phyloP scores from a whole-genome alignment of 2,888 invertebrate genomes.

The Calameuta pallipes region DNA sequence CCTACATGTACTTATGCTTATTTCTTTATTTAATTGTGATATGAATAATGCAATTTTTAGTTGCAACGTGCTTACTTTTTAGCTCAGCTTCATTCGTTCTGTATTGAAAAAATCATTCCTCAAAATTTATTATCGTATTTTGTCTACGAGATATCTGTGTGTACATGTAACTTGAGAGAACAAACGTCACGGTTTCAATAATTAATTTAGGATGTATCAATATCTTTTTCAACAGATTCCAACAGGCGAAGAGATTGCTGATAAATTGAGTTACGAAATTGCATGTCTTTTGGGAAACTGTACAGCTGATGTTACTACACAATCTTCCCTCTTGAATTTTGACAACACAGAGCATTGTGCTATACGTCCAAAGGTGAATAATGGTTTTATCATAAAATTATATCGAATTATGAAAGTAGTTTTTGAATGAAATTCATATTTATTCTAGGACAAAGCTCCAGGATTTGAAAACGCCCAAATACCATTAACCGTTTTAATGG shows the following conservation, averaged over 20 bases:
- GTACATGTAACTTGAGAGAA: too few relatives aligned
- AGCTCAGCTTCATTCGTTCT: too few relatives aligned
- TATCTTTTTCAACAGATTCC: constrained; percentile 37
- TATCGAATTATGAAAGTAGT: too few relatives aligned
- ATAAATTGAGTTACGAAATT: constrained; percentile 61
- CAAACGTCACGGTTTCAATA: too few relatives aligned
- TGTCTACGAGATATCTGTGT: too few relatives aligned
- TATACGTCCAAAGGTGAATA: constrained; percentile 29
- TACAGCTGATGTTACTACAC: constrained; percentile 53
- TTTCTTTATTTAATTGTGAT: too few relatives aligned
- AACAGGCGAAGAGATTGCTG: constrained; percentile 54
- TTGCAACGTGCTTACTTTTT: too few relatives aligned
- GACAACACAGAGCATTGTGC: constrained; percentile 31
- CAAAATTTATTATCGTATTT: too few relatives aligned
- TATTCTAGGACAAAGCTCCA: constrained; percentile 48
- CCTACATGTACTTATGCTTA: too few relatives aligned
- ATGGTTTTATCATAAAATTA: too few relatives aligned
- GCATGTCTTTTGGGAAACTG: constrained; percentile 67
- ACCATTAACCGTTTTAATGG: constrained; percentile 67
- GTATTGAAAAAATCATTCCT: too few relatives aligned
- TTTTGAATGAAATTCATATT: background rate
- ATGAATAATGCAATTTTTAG: too few relatives aligned
- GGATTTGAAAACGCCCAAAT: constrained; percentile 59
- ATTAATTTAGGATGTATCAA: background rate
- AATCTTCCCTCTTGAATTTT: constrained; percentile 39